phyloP scores from a whole-genome alignment of 2,888 invertebrate genomes.

The Agrotis segetum region DNA sequence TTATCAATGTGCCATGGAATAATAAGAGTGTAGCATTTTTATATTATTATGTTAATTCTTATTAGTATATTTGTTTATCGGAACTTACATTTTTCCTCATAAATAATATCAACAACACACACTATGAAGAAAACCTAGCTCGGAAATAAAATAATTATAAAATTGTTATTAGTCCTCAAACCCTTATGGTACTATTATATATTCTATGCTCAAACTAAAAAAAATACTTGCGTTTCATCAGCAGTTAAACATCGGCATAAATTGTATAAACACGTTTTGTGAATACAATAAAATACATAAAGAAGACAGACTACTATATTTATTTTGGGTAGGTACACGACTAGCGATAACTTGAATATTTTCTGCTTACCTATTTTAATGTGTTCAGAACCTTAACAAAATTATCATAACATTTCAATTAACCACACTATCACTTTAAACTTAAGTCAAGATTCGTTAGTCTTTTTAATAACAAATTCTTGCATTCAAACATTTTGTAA shows the following conservation, averaged over 20 bases:
- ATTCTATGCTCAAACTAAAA: too few relatives aligned
- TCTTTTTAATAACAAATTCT: slow-evolving; percentile 70
- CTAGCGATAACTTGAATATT: slow-evolving; percentile 18
- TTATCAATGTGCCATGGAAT: background rate
- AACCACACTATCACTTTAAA: slow-evolving; percentile 71
- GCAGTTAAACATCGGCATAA: background rate
- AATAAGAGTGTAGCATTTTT: background rate
- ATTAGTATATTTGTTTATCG: too few relatives aligned
- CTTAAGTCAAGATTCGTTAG: slow-evolving; percentile 67
- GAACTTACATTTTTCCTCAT: background rate
- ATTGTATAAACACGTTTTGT: background rate
- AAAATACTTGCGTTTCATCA: background rate
- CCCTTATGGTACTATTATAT: too few relatives aligned
- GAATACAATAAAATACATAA: background rate
- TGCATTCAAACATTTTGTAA: slow-evolving; percentile 79
- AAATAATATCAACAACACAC: too few relatives aligned
- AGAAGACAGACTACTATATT: slow-evolving; percentile 10
- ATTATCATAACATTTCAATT: slow-evolving; percentile 72
- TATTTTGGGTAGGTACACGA: slow-evolving; percentile 17
- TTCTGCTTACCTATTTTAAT: slow-evolving; percentile 58
- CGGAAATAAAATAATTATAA: background rate
- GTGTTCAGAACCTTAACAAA: slow-evolving; percentile 16
- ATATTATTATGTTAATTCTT: background rate
- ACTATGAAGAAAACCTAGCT: background rate
- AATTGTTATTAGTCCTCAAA: too few relatives aligned